These are phyloP conservation scores for Crenichthys baileyi DNA, from an alignment of 2,797 vertebrate species.

Conservation along the genomic window DNA sequence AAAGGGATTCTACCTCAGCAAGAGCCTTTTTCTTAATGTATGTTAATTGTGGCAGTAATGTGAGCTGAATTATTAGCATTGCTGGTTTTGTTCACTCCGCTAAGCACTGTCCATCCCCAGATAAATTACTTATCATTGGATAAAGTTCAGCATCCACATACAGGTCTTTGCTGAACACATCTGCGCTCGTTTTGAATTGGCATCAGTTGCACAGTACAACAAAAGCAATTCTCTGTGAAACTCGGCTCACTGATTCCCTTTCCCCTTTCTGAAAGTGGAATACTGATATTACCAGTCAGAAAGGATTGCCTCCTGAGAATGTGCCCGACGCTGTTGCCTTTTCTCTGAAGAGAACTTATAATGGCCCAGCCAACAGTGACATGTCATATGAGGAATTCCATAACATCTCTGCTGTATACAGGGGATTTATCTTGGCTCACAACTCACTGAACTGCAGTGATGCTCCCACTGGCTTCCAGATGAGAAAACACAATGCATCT, in stretches of 20 bases:
- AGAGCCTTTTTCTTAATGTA: not conserved
- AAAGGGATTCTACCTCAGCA: not conserved
- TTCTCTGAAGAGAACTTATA: conserved; percentile 21
- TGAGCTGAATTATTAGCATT: not conserved
- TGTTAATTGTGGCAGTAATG: not conserved
- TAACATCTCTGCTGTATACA: conserved; percentile 26
- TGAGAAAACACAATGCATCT: conserved; percentile 18
- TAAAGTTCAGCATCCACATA: not conserved
- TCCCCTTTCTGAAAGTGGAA: conserved; percentile 26
- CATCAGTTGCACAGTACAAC: not conserved
- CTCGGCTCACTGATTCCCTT: conserved; percentile 36
- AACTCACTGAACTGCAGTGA: conserved; percentile 15
- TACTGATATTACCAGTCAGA: conserved; percentile 20
- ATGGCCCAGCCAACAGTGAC: conserved; percentile 33
- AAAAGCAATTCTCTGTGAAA: conserved; percentile 16
- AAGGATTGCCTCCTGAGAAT: conserved; percentile 27
- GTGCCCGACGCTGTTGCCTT: conserved; percentile 10
- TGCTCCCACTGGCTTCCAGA: conserved; percentile 1
- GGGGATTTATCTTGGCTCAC: conserved; percentile 37
- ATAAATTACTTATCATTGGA: not conserved
- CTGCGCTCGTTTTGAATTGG: not conserved
- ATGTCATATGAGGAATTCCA: conserved; percentile 28
- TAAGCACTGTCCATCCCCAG: conserved; percentile 2
- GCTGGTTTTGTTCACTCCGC: not conserved
- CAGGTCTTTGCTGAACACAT: not conserved